These are phyloP conservation scores for Nycticryphes semicollaris DNA, from an alignment of 2,113 vertebrate genomes.

Conservation along the genomic window DNA sequence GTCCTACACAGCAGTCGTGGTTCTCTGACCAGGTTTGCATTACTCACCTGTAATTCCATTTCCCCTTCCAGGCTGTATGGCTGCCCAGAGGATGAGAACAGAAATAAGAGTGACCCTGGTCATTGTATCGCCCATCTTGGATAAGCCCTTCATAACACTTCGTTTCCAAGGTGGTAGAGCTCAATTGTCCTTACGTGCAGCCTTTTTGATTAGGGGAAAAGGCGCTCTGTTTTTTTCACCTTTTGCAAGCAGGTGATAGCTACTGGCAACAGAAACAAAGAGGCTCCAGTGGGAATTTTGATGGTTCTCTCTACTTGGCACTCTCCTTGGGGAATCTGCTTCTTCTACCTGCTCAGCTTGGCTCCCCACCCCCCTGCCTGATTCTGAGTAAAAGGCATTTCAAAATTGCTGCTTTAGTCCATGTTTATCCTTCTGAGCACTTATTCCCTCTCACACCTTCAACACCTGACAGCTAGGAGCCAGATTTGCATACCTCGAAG, in stretches of 20 bases:
- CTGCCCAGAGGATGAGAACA: slow-evolving; percentile 28
- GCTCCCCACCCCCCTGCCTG: background rate
- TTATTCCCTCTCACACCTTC: background rate
- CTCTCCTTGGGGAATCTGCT: background rate
- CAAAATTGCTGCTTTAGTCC: background rate
- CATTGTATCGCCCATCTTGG: background rate
- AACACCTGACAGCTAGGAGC: background rate
- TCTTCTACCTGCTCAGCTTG: background rate
- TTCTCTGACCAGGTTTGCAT: background rate
- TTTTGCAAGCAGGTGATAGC: background rate
- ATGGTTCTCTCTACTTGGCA: background rate
- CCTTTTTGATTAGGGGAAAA: background rate
- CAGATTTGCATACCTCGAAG: background rate
- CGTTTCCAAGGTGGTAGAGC: background rate
- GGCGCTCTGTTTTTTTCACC: background rate
- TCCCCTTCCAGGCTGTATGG: background rate
- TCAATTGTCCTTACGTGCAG: background rate
- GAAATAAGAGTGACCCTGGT: background rate
- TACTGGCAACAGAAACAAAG: slow-evolving; percentile 42
- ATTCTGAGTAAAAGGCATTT: background rate
- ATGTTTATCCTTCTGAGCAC: background rate
- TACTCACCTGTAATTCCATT: slow-evolving; percentile 61
- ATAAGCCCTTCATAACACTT: background rate
- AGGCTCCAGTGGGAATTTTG: background rate
- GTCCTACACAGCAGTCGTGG: background rate